phyloP scores from a whole-genome alignment of 1,140 invertebrate genomes.

The Cataglyphis hispanica region DNA sequence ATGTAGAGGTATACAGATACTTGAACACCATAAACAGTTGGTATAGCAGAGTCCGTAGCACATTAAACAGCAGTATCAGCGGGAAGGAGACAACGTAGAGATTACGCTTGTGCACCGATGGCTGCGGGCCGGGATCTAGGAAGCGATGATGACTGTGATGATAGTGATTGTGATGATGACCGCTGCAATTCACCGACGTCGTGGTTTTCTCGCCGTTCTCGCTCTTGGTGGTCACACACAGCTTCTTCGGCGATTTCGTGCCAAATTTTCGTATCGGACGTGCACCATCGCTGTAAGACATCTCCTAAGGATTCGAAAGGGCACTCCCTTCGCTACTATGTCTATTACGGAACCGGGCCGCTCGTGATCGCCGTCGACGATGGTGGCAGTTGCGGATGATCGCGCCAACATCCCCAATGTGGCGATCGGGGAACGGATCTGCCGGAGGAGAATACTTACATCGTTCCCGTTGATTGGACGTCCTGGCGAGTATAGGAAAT shows the following conservation, averaged over 20 bases:
- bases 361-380: slow-evolving; percentile 51
- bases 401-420: slow-evolving; percentile 72
- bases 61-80: slow-evolving; percentile 93
- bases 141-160: slow-evolving; percentile 76
- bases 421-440: neutral
- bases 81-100: slow-evolving; percentile 94
- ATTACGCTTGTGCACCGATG: slow-evolving; percentile 94
- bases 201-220: slow-evolving; percentile 84
- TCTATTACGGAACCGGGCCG: slow-evolving; percentile 33
- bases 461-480: neutral
- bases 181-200: slow-evolving; percentile 81
- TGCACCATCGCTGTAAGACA: slow-evolving; percentile 87
- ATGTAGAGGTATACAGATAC: slow-evolving; percentile 93
- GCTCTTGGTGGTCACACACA: slow-evolving; percentile 84
- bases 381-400: slow-evolving; percentile 26
- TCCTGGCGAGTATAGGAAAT: neutral
- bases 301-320: slow-evolving; percentile 75
- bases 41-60: slow-evolving; percentile 92
- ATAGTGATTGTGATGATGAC: slow-evolving; percentile 81
- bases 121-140: slow-evolving; percentile 83
- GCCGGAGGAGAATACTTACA: neutral
- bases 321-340: slow-evolving; percentile 41
- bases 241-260: slow-evolving; percentile 85
- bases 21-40: slow-evolving; percentile 94
- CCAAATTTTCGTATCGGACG: slow-evolving; percentile 85